A percentile compares a stretch with the other conserved stretches of the same genome.
Conservation (phyloP, 2,888 invertebrate species). For the Lucinisca nassula region DNA sequence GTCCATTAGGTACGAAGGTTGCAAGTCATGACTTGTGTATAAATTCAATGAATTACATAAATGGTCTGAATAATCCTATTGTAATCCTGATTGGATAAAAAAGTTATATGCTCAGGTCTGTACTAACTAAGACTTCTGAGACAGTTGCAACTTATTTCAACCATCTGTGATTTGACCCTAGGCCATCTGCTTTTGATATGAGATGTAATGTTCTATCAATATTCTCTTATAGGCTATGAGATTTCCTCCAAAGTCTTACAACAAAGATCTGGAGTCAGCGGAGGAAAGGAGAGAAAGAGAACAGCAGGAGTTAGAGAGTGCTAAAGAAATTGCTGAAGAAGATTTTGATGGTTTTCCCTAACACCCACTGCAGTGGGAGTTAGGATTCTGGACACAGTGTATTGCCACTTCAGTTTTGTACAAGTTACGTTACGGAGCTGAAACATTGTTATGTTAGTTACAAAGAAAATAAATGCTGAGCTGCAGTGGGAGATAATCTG, state of each 20-base stretch:
- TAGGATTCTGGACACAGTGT: not conserved
- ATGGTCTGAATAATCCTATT: too few species aligned
- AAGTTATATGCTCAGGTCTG: too few species aligned
- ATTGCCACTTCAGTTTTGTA: not conserved
- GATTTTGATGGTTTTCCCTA: conserved; percentile 90
- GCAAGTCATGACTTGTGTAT: too few species aligned
- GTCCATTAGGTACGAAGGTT: too few species aligned
- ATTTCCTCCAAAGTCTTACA: conserved; percentile 99
- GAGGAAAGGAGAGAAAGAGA: conserved; percentile 98
- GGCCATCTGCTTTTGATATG: too few species aligned
- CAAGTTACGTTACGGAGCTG: not conserved
- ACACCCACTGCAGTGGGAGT: not conserved
- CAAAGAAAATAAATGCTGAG: too few species aligned
- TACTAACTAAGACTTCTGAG: not conserved
- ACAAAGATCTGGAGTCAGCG: conserved; percentile 98
- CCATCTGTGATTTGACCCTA: too few species aligned
- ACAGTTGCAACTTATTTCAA: not conserved
- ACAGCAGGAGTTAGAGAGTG: conserved; percentile 99
- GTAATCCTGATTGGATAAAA: too few species aligned
- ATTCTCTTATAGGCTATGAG: conserved; percentile 95
- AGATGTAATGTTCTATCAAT: not conserved
- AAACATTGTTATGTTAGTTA: not conserved
- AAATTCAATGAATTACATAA: too few species aligned
- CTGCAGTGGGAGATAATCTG: too few species aligned
- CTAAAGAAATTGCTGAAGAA: conserved; percentile 99